Evolutionary conservation across 1,140 invertebrate genomes (phyloP).

Genomic region (Sarcophaga bullata): DNA sequence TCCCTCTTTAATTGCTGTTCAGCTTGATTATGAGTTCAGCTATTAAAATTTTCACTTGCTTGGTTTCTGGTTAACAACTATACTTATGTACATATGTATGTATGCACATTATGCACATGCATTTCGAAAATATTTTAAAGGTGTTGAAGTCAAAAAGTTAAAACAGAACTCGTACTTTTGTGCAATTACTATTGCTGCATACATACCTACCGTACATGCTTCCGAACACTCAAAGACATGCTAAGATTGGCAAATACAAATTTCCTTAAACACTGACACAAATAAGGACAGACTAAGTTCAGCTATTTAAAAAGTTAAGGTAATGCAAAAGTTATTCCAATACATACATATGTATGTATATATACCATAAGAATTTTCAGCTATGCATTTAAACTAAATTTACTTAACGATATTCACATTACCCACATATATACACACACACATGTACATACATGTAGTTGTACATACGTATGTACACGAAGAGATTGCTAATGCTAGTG

Average conservation of each 20-base stretch:
- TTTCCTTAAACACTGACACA: slow-evolving; percentile 1
- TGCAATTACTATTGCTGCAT: not conserved
- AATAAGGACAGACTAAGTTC: not conserved
- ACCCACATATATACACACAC: not conserved
- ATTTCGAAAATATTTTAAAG: not conserved
- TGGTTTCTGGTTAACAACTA: not conserved
- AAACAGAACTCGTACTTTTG: not conserved
- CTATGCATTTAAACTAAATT: slow-evolving; percentile 6
- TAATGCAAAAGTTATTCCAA: slow-evolving; percentile 16
- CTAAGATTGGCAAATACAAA: not conserved
- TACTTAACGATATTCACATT: not conserved
- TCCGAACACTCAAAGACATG: not conserved
- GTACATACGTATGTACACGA: not conserved
- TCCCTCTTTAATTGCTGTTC: slow-evolving; percentile 9
- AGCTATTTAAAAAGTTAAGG: slow-evolving; percentile 26
- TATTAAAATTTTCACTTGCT: slow-evolving; percentile 4
- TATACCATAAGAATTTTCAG: not conserved
- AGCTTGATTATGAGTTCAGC: slow-evolving; percentile 11
- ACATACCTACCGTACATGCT: not conserved
- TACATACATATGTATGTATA: not conserved
- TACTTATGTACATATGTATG: not conserved
- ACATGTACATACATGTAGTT: no score
- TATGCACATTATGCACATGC: not conserved
- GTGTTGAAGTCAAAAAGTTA: slow-evolving; percentile 17
- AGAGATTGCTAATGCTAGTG: no score